Evolutionary conservation across 2,797 vertebrate genomes (phyloP).

Genomic region (Coracias cyanogaster): DNA sequence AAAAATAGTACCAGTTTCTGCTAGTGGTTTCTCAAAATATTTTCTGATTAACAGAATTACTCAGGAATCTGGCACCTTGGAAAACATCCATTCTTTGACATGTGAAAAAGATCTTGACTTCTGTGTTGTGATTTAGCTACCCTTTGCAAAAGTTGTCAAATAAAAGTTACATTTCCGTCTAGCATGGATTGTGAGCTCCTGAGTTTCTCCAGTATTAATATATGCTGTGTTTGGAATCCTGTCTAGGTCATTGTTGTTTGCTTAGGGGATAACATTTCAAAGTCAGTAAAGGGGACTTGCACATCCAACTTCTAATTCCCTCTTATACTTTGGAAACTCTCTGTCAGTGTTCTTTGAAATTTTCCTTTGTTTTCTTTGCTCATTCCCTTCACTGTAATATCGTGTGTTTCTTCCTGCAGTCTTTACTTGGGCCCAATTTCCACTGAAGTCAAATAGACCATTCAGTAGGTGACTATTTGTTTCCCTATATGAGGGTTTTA

Average conservation of each 20-base stretch:
- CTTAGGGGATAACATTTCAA: neutral
- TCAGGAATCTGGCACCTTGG: neutral
- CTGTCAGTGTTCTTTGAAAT: neutral
- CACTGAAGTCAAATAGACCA: neutral
- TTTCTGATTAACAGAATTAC: constrained; percentile 8
- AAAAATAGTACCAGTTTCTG: constrained; percentile 4
- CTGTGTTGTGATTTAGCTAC: neutral
- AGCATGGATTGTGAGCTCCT: accelerated
- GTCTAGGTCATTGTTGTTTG: neutral
- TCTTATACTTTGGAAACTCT: neutral
- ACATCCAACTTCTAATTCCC: neutral
- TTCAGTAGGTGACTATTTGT: neutral
- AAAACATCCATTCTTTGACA: neutral
- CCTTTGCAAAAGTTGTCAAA: neutral
- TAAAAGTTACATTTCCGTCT: neutral
- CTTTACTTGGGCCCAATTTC: neutral
- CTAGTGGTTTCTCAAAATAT: neutral
- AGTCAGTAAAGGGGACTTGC: neutral
- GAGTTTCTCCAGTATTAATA: neutral
- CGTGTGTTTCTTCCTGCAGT: neutral
- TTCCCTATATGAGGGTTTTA: neutral
- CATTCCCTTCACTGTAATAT: neutral
- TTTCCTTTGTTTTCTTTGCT: constrained; percentile 23
- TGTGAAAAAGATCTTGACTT: neutral
- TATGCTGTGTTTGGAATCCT: neutral